A percentile compares a stretch with the other conserved stretches of the same genome.
Evolutionary conservation across 2,797 vertebrate genomes (phyloP).

Genomic region (Coendou prehensilis): DNA sequence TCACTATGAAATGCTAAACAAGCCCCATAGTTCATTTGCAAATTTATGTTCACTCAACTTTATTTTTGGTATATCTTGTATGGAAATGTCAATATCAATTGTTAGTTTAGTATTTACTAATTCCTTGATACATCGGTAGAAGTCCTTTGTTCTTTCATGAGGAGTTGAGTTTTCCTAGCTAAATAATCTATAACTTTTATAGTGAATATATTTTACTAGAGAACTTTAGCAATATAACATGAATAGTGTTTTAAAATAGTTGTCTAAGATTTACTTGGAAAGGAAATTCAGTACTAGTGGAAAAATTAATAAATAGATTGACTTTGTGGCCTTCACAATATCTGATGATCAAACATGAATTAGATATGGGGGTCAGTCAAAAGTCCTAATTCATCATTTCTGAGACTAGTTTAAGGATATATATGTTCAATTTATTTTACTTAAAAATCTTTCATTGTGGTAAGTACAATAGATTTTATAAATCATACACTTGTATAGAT

Average conservation of each 20-base stretch:
- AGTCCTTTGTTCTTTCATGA: slow-evolving; percentile 25
- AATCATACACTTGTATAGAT: slow-evolving; percentile 66
- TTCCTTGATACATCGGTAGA: slow-evolving; percentile 2
- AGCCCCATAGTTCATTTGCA: slow-evolving; percentile 23
- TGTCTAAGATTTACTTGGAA: slow-evolving; percentile 70
- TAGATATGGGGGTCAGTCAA: slow-evolving; percentile 24
- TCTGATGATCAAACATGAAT: slow-evolving; percentile 57
- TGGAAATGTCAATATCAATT: background rate
- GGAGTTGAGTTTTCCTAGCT: slow-evolving; percentile 40
- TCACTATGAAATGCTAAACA: background rate
- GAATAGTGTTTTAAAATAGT: slow-evolving; percentile 47
- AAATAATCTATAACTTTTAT: slow-evolving; percentile 46
- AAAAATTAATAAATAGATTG: slow-evolving; percentile 68
- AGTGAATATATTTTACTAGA: slow-evolving; percentile 67
- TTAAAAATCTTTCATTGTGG: slow-evolving; percentile 44
- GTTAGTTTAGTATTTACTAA: slow-evolving; percentile 43
- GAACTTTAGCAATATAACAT: slow-evolving; percentile 46
- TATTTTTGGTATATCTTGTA: slow-evolving; percentile 12
- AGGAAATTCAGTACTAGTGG: slow-evolving; percentile 54
- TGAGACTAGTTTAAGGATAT: slow-evolving; percentile 9
- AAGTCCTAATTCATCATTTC: slow-evolving; percentile 56
- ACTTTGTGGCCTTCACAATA: slow-evolving; percentile 15
- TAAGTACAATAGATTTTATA: slow-evolving; percentile 74
- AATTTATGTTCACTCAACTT: slow-evolving; percentile 14
- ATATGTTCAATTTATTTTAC: slow-evolving; percentile 44